Evolutionary conservation across 2,797 vertebrate genomes (phyloP).

Genomic region (Pseudochaenichthys georgianus): DNA sequence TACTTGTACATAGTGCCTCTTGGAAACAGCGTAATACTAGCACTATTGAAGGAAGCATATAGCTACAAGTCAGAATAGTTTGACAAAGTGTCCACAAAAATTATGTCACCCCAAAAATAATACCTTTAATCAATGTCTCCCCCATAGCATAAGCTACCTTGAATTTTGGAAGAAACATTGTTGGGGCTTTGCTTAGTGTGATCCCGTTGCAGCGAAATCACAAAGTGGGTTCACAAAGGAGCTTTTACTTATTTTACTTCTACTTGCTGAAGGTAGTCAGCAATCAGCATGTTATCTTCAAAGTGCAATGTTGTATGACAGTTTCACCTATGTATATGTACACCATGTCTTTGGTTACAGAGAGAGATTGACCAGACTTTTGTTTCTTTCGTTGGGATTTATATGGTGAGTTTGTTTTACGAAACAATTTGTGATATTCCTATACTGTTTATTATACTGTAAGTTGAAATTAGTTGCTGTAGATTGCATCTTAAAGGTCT

Average conservation of each 20-base stretch:
- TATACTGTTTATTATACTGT: too few relatives aligned
- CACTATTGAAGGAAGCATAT: not conserved
- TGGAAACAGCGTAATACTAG: not conserved
- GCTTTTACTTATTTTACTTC: not conserved
- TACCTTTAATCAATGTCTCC: too few relatives aligned
- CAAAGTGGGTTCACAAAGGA: not conserved
- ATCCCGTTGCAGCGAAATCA: not conserved
- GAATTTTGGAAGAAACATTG: too few relatives aligned
- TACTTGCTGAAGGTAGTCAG: too few relatives aligned
- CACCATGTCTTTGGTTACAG: slow-evolving; percentile 25
- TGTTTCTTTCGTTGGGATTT: slow-evolving; percentile 41
- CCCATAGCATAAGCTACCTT: too few relatives aligned
- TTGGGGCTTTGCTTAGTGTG: not conserved
- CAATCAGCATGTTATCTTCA: not conserved
- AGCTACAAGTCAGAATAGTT: too few relatives aligned
- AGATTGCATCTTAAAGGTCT: not conserved
- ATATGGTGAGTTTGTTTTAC: slow-evolving; percentile 35
- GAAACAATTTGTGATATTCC: not conserved
- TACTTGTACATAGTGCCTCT: not conserved
- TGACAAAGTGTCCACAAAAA: too few relatives aligned
- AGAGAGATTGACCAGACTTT: slow-evolving; percentile 57
- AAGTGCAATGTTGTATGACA: not conserved
- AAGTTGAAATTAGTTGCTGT: not conserved
- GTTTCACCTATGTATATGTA: not conserved
- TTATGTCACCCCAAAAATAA: too few relatives aligned